These are phyloP conservation scores for Zaprionus obscuricornis DNA, from an alignment of 2,888 invertebrate genomes.

Conservation along the genomic window DNA sequence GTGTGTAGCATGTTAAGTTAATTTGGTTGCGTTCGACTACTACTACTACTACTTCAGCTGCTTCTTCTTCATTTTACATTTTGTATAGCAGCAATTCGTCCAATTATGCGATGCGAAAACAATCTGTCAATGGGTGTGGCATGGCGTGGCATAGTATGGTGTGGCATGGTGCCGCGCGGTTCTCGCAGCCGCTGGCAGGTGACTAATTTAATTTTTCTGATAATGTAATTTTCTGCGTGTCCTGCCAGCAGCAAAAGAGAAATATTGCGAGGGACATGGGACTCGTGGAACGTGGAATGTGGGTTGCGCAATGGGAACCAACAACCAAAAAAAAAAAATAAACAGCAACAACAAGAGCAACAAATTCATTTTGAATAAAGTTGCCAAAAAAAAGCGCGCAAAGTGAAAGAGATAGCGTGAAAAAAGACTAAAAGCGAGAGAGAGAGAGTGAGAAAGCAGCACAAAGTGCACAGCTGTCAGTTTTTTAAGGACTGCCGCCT, in stretches of 20 bases:
- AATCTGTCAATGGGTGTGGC: slow-evolving; percentile 39
- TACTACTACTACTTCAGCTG: no score
- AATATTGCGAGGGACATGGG: no score
- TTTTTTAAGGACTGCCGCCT: no score
- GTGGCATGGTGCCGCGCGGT: neutral
- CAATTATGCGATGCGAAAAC: slow-evolving; percentile 39
- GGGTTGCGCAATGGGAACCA: neutral
- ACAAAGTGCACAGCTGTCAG: no score
- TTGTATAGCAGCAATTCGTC: slow-evolving; percentile 5
- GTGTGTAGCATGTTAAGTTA: slow-evolving; percentile 46
- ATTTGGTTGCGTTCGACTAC: slow-evolving; percentile 42
- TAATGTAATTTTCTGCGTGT: slow-evolving; percentile 52
- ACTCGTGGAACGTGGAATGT: no score
- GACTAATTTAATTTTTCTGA: slow-evolving; percentile 57
- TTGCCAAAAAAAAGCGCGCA: slow-evolving; percentile 14
- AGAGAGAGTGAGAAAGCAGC: no score
- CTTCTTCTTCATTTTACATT: slow-evolving; percentile 8
- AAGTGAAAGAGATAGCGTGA: no score
- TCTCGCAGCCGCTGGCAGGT: slow-evolving; percentile 36
- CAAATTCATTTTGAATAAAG: slow-evolving; percentile 28
- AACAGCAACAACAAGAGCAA: no score
- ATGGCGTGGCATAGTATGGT: no score
- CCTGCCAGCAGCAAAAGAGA: slow-evolving; percentile 17
- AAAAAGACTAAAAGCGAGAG: no score
- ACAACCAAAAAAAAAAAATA: slow-evolving; percentile 26